These are phyloP conservation scores for Dipodomys merriami DNA, from an alignment of 2,113 vertebrate species.

Conservation along the genomic window DNA sequence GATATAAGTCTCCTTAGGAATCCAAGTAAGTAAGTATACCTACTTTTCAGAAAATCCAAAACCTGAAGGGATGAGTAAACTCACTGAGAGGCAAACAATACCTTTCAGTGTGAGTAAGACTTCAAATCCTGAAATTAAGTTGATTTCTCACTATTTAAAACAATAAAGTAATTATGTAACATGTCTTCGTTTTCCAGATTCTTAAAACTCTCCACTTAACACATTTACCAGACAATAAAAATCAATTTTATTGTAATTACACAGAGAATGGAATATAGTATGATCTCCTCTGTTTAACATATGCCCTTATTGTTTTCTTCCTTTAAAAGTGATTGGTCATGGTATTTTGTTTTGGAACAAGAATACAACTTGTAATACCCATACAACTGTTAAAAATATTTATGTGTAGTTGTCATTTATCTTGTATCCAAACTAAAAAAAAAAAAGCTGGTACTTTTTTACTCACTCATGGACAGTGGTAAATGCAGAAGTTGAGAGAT, in stretches of 20 bases:
- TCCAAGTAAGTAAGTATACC: neutral
- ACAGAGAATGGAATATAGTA: neutral
- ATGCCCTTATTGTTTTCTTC: neutral
- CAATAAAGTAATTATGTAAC: neutral
- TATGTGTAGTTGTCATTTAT: neutral
- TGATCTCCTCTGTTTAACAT: neutral
- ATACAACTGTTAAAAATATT: neutral
- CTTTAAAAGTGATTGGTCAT: neutral
- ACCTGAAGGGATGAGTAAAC: neutral
- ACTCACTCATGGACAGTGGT: neutral
- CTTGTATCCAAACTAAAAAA: neutral
- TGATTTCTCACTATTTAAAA: neutral
- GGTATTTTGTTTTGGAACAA: too few relatives aligned
- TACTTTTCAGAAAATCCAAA: slow-evolving; percentile 29
- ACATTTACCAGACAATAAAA: slow-evolving; percentile 14
- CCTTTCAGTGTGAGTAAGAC: neutral
- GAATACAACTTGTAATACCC: neutral
- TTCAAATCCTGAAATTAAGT: neutral
- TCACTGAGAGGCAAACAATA: neutral
- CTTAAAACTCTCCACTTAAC: neutral
- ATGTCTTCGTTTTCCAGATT: neutral
- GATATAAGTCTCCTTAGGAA: neutral
- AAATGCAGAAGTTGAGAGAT: neutral
- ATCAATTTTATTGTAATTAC: neutral
- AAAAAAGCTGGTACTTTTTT: neutral